Evolutionary conservation across 2,888 invertebrate species (phyloP).

Genomic region (Machimus rusticus): DNA sequence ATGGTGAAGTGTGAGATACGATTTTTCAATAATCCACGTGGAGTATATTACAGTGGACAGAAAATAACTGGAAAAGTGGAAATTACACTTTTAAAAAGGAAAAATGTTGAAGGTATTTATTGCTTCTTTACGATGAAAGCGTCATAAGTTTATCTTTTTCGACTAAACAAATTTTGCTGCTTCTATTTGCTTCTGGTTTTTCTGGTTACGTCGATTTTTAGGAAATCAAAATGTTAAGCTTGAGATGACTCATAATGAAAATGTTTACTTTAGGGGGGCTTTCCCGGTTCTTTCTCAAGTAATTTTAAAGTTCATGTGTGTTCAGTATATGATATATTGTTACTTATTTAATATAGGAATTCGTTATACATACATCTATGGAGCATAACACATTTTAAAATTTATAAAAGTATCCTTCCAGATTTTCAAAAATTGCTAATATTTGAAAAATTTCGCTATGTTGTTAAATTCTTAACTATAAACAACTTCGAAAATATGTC

Average conservation of each 20-base stretch:
- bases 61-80: slow-evolving; percentile 51
- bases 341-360: no score
- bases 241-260: background rate
- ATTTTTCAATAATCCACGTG: slow-evolving; percentile 56
- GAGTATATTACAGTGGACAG: slow-evolving; percentile 58
- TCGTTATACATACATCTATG: no score
- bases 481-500: no score
- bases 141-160: background rate
- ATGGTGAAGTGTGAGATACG: slow-evolving; percentile 56
- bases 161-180: background rate
- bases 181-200: background rate
- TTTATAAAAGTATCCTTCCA: no score
- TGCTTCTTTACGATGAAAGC: background rate
- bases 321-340: no score
- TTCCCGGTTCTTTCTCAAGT: background rate
- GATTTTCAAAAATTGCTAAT: no score
- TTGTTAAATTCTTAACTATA: no score
- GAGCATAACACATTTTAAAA: no score
- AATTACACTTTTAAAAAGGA: slow-evolving; percentile 49
- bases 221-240: background rate
- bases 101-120: slow-evolving; percentile 49
- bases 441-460: no score
- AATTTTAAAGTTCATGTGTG: background rate
- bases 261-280: background rate
- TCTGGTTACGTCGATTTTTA: background rate